Base-by-base conservation (phyloP, 1,140 invertebrate species). In the Heliothis subflexa region DNA sequence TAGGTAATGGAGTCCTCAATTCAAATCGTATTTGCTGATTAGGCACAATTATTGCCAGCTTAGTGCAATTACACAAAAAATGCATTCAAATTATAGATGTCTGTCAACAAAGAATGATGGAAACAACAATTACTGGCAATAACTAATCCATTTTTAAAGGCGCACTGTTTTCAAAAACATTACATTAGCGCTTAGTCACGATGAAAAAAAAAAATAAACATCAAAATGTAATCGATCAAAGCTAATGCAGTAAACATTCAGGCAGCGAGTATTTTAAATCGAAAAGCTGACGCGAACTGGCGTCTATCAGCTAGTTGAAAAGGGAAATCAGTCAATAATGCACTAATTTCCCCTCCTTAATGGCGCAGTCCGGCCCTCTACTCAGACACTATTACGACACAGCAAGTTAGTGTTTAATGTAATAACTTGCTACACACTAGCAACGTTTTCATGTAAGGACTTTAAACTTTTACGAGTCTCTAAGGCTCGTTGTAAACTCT, bases 281-380 rank as follows among this genome's bases (percentile, higher is more conserved):
- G 91, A 92, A 90, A 90, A 89, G 88, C 89, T 87, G 85, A 79
- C 82, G 86, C 86, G 88, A 85, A 84, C 78, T 88, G 86, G 83
- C 89, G 89, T 92, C 92, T 90, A 93, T 90, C 89, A 91, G 83
- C 88, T 93, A 93, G 91, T 93, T 91, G 92, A 88, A 91, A 90
- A 88, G 91, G 92, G 92, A 94, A 94, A 94, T 94, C 91, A 94
- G 89, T 94, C 91, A 93, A 94, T 94, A 93, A 94, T 94, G 90
- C 90, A 92, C 92, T 94, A 92, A 94, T 94, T 94, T 94, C 92
- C 92, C 91, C 85, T 91, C 91, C 92, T 92, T 94, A 93, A 94
- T 93, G 86, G 89, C 87, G 85, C 81, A 89, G 88, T 88, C 89
- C 91, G 89, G 91, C 85, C 86, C 90, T 89, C 86, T 91, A 91